Conservation (phyloP, 2,888 invertebrate species). For the Dimorphilus gyrociliatus region DNA sequence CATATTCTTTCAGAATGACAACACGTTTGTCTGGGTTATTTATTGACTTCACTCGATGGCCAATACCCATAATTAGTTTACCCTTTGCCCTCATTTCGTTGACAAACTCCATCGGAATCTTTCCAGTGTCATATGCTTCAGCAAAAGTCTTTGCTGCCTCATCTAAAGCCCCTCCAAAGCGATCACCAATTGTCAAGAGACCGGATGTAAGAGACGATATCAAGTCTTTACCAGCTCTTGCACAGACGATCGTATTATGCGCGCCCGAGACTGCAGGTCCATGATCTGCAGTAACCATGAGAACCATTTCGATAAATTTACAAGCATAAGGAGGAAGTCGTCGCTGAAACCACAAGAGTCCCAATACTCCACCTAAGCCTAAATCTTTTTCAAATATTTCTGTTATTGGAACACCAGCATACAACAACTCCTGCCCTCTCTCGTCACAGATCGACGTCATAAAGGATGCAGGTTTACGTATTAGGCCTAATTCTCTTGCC, state of each 20-base stretch:
- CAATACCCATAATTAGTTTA: conserved; percentile 96
- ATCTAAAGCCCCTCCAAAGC: conserved; percentile 95
- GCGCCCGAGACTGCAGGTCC: conserved; percentile 97
- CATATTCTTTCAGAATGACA: conserved; percentile 87
- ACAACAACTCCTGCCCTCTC: conserved; percentile 84
- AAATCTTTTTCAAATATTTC: conserved; percentile 77
- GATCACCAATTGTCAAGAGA: conserved; percentile 87
- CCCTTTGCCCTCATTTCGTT: conserved; percentile 93
- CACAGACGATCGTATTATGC: conserved; percentile 95
- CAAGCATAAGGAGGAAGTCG: conserved; percentile 76
- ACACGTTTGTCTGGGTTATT: conserved; percentile 98
- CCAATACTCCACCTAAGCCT: conserved; percentile 92
- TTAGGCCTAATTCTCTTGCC: conserved; percentile 92
- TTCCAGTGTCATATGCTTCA: conserved; percentile 80
- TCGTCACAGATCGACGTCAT: conserved; percentile 99
- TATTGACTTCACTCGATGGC: conserved; percentile 66
- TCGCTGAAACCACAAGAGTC: conserved; percentile 93
- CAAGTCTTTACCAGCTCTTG: conserved; percentile 88
- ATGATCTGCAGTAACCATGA: conserved; percentile 89
- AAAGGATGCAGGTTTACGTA: conserved; percentile 94
- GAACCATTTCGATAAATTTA: conserved; percentile 95
- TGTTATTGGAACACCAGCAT: conserved; percentile 74
- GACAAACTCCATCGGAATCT: conserved; percentile 94
- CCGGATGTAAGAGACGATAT: conserved; percentile 90
- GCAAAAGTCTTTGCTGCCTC: conserved; percentile 94